A percentile compares a stretch with the other conserved stretches of the same genome.
Evolutionary conservation across 1,140 invertebrate species (phyloP).

Genomic region (Procambarus clarkii): DNA sequence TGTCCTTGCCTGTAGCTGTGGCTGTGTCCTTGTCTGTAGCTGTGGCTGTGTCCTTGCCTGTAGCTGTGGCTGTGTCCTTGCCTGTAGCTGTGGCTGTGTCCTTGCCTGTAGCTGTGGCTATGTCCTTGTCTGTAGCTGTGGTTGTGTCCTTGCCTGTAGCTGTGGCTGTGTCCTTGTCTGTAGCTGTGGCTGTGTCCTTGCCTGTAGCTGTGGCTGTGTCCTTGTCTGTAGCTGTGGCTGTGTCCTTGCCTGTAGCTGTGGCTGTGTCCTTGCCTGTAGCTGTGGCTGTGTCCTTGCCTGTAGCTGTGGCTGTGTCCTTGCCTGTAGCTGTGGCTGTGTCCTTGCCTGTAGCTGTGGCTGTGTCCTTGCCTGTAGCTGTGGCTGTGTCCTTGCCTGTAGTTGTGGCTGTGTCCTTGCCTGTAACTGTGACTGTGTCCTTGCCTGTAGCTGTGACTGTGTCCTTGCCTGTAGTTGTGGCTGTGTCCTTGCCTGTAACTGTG

Average conservation of each 20-base stretch:
- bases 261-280: background rate
- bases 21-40: background rate
- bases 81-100: background rate
- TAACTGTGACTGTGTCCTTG: constrained; percentile 7
- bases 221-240: constrained; percentile 4
- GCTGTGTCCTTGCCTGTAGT: background rate
- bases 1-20: constrained; percentile 3
- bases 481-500: constrained; percentile 1
- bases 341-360: constrained; percentile 4
- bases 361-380: constrained; percentile 3
- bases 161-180: constrained; percentile 13
- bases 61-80: constrained; percentile 14
- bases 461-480: constrained; percentile 4
- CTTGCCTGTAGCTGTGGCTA: background rate
- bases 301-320: constrained; percentile 14
- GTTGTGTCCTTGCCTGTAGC: too few species aligned
- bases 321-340: background rate
- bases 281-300: constrained; percentile 13
- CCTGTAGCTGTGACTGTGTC: background rate
- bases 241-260: constrained; percentile 3
- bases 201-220: background rate
- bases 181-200: constrained; percentile 14
- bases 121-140: too few species aligned
- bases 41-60: constrained; percentile 13
- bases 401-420: constrained; percentile 13